Evolutionary conservation across 2,888 invertebrate genomes (phyloP).

Genomic region (Cremastinae sp.): DNA sequence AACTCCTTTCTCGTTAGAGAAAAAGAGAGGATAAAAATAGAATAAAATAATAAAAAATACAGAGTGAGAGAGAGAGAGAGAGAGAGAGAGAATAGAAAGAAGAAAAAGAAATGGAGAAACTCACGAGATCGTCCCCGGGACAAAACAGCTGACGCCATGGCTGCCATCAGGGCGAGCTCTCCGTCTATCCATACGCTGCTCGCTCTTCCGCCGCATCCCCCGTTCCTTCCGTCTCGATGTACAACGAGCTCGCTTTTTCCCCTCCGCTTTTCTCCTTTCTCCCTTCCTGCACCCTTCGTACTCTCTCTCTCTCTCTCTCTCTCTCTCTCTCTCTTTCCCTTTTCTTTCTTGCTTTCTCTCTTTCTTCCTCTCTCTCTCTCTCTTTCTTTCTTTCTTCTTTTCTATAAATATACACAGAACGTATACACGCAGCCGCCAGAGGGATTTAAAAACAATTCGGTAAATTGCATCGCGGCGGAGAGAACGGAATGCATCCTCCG

Average conservation of each 20-base stretch:
- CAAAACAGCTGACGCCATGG: conserved; percentile 79
- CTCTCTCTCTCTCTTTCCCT: conserved; percentile 39
- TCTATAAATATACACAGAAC: conserved; percentile 8
- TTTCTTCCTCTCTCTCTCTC: conserved; percentile 1
- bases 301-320: conserved; percentile 33
- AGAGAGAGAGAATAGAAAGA: conserved; percentile 39
- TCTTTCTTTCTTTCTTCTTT: not conserved
- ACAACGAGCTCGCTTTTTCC: conserved; percentile 52
- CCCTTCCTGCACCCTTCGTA: too few species aligned
- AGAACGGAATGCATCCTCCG: conserved; percentile 63
- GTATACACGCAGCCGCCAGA: conserved; percentile 64
- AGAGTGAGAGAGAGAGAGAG: conserved; percentile 43
- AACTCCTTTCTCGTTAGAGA: conserved; percentile 20
- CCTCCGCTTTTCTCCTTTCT: conserved; percentile 56
- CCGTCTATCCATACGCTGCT: conserved; percentile 55
- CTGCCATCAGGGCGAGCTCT: conserved; percentile 68
- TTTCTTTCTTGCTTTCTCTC: conserved; percentile 30
- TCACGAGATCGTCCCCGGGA: conserved; percentile 69
- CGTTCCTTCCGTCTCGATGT: conserved; percentile 53
- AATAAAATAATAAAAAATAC: conserved; percentile 44
- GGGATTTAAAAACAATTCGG: conserved; percentile 78
- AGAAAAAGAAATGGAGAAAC: conserved; percentile 64
- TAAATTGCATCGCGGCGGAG: conserved; percentile 73
- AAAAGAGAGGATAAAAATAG: conserved; percentile 43
- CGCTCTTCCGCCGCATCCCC: conserved; percentile 39